Conservation (phyloP, 2,113 vertebrate species). For the Melanostigma gelatinosum region DNA sequence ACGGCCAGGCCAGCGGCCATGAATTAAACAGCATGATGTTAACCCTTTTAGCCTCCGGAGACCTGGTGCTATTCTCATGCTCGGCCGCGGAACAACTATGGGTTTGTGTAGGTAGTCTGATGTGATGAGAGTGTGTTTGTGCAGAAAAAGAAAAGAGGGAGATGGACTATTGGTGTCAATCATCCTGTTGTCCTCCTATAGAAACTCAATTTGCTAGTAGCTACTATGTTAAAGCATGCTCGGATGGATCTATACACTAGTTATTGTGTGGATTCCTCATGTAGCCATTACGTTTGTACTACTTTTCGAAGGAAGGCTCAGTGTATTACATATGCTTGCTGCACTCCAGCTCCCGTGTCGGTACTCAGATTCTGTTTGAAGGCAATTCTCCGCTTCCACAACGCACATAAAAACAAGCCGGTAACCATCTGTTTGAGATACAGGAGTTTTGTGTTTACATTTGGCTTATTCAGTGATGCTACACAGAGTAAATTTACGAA, state of each 20-base stretch:
- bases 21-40: slow-evolving; percentile 63
- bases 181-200: slow-evolving; percentile 26
- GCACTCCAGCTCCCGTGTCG: slow-evolving; percentile 26
- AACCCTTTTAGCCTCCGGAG: slow-evolving; percentile 65
- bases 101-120: slow-evolving; percentile 56
- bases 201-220: slow-evolving; percentile 34
- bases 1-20: slow-evolving; percentile 57
- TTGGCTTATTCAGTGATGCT: slow-evolving; percentile 28
- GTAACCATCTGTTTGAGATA: slow-evolving; percentile 17
- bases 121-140: slow-evolving; percentile 38
- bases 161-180: slow-evolving; percentile 24
- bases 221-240: slow-evolving; percentile 38
- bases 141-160: slow-evolving; percentile 22
- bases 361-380: slow-evolving; percentile 36
- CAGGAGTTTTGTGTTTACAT: slow-evolving; percentile 26
- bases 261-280: slow-evolving; percentile 59
- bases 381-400: slow-evolving; percentile 29
- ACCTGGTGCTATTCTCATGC: slow-evolving; percentile 44
- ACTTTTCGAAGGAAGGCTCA: slow-evolving; percentile 32
- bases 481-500: slow-evolving; percentile 37
- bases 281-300: slow-evolving; percentile 63
- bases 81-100: slow-evolving; percentile 31
- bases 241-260: slow-evolving; percentile 50
- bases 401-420: slow-evolving; percentile 16
- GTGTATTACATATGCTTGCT: slow-evolving; percentile 29